Percentiles rank a stretch among this genome's conserved stretches.
Conservation (phyloP, 2,888 invertebrate species). For the Mesochorus sp. region DNA sequence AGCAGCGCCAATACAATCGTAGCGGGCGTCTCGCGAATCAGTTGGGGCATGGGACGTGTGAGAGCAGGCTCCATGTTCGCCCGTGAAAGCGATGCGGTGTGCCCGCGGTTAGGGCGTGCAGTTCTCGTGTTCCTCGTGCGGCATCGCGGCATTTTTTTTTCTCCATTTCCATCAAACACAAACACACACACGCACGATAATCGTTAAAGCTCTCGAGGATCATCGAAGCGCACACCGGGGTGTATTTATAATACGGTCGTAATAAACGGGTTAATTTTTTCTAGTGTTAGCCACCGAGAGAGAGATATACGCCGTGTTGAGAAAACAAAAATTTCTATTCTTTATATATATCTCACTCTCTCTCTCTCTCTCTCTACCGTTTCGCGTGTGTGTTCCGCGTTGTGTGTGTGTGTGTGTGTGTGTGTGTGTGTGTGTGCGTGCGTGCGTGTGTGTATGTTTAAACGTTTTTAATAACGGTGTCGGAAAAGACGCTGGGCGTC, state of each 20-base stretch:
- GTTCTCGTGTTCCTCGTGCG: slow-evolving; percentile 73
- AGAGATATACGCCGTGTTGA: too few species aligned
- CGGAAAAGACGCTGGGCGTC: slow-evolving; percentile 55
- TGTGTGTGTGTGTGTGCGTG: slow-evolving; percentile 6
- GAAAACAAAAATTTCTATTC: too few species aligned
- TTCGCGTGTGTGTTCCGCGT: too few species aligned
- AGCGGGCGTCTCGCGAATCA: slow-evolving; percentile 71
- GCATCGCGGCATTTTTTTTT: slow-evolving; percentile 68
- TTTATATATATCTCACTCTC: too few species aligned
- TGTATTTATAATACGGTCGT: too few species aligned
- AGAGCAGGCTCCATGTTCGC: slow-evolving; percentile 78
- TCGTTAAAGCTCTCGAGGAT: background rate
- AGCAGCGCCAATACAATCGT: slow-evolving; percentile 65
- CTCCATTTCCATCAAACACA: slow-evolving; percentile 13
- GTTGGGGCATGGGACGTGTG: slow-evolving; percentile 74
- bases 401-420: too few species aligned
- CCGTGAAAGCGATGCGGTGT: slow-evolving; percentile 81
- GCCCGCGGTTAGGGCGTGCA: slow-evolving; percentile 80
- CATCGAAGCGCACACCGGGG: too few species aligned
- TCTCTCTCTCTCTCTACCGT: too few species aligned
- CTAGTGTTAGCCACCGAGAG: too few species aligned
- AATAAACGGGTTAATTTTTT: too few species aligned
- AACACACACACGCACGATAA: background rate
- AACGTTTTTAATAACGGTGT: slow-evolving; percentile 43
- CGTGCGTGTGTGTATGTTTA: slow-evolving; percentile 30